Percentiles rank a stretch among this genome's conserved stretches.
These are phyloP conservation scores for Polymixis lichenea DNA, from an alignment of 2,888 invertebrate genomes.

Conservation along the genomic window DNA sequence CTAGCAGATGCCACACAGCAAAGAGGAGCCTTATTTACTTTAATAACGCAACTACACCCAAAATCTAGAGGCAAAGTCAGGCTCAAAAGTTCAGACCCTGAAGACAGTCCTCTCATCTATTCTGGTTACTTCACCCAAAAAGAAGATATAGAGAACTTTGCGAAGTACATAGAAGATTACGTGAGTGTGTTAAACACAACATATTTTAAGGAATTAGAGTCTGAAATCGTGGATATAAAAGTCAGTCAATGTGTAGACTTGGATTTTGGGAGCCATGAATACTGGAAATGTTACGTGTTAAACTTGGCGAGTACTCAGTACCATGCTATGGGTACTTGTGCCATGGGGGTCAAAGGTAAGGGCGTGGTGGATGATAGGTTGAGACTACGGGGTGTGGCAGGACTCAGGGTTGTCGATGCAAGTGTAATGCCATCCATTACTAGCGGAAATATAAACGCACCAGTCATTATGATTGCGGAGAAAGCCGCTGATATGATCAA, in stretches of 20 bases:
- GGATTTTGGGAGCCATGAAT: conserved; percentile 68
- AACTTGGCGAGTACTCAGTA: conserved; percentile 91
- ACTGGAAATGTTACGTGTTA: conserved; percentile 76
- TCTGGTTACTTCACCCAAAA: conserved; percentile 67
- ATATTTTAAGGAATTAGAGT: conserved; percentile 67
- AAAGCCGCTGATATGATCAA: conserved; percentile 96
- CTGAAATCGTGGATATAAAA: conserved; percentile 66
- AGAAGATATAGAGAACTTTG: conserved; percentile 71
- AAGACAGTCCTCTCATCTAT: conserved; percentile 70
- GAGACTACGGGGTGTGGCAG: conserved; percentile 88
- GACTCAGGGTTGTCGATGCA: conserved; percentile 94
- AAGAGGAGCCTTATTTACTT: conserved; percentile 60
- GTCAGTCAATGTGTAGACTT: conserved; percentile 67
- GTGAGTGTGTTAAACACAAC: conserved; percentile 69
- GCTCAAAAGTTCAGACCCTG: conserved; percentile 71
- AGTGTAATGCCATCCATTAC: conserved; percentile 95
- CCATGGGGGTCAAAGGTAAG: conserved; percentile 75
- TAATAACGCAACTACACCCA: conserved; percentile 73
- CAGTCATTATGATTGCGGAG: conserved; percentile 96
- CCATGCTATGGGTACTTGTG: conserved; percentile 77
- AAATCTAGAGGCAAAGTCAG: conserved; percentile 75
- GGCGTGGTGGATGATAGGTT: conserved; percentile 77
- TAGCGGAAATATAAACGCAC: conserved; percentile 95
- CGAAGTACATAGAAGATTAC: conserved; percentile 70
- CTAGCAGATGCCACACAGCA: conserved; percentile 63